These are phyloP conservation scores for Vespertilio murinus DNA, from an alignment of 2,797 vertebrate species.

Conservation along the genomic window DNA sequence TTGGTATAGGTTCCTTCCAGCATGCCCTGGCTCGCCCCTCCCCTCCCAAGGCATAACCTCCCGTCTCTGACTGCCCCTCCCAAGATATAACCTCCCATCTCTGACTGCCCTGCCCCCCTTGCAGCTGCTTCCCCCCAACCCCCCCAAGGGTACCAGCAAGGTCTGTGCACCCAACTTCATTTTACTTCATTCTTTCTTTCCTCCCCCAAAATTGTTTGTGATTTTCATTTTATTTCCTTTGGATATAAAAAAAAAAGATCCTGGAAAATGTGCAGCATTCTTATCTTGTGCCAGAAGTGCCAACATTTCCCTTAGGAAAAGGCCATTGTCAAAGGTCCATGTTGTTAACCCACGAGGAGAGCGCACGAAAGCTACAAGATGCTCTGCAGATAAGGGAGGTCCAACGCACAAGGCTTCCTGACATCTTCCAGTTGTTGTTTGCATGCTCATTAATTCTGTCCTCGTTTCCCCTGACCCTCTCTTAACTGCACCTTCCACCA, in stretches of 20 bases:
- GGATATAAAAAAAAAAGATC: background rate
- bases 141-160: too few species aligned
- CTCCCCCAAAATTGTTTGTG: background rate
- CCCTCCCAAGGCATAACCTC: background rate
- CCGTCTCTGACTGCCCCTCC: accelerated
- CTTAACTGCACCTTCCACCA: background rate
- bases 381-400: background rate
- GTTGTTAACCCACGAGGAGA: background rate
- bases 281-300: background rate
- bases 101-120: accelerated
- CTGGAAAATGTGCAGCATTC: background rate
- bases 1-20: background rate
- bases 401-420: background rate
- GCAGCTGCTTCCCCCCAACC: accelerated
- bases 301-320: background rate
- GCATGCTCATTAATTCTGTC: background rate
- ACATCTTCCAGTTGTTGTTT: background rate
- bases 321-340: background rate
- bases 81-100: background rate
- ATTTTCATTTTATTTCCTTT: background rate
- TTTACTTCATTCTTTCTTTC: background rate
- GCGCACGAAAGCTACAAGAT: background rate
- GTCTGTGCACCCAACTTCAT: background rate
- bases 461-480: background rate
- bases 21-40: accelerated